These are phyloP conservation scores for Himalopsyche anomala DNA, from an alignment of 2,888 invertebrate species.

Conservation along the genomic window DNA sequence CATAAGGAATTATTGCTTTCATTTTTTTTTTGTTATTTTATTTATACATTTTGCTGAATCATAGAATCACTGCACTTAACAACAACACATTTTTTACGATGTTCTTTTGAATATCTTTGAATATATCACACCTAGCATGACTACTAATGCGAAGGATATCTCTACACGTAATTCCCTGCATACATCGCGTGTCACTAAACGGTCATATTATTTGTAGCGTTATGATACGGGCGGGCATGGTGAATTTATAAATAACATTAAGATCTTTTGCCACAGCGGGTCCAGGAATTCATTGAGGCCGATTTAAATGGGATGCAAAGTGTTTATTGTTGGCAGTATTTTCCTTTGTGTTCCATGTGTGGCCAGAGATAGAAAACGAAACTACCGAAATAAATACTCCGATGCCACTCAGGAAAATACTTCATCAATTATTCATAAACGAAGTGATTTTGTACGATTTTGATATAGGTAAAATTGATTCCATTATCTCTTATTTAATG, in stretches of 20 bases:
- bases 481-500: no score
- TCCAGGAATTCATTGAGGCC: constrained; percentile 12
- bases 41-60: no score
- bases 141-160: background rate
- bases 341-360: constrained; percentile 16
- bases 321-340: background rate
- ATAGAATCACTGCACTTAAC: no score
- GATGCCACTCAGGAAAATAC: no score
- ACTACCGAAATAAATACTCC: background rate
- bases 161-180: constrained; percentile 11
- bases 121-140: constrained; percentile 3
- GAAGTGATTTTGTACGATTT: no score
- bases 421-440: no score
- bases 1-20: no score
- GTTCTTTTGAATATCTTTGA: constrained; percentile 1
- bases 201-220: constrained; percentile 1
- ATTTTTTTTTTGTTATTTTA: no score
- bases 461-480: no score
- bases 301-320: constrained; percentile 15
- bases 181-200: constrained; percentile 7
- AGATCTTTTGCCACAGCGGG: background rate
- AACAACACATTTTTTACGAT: background rate
- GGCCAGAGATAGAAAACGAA: background rate
- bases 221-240: background rate
- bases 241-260: constrained; percentile 30